Evolutionary conservation across 2,113 vertebrate species (phyloP).

Genomic region (Phasianus colchicus): DNA sequence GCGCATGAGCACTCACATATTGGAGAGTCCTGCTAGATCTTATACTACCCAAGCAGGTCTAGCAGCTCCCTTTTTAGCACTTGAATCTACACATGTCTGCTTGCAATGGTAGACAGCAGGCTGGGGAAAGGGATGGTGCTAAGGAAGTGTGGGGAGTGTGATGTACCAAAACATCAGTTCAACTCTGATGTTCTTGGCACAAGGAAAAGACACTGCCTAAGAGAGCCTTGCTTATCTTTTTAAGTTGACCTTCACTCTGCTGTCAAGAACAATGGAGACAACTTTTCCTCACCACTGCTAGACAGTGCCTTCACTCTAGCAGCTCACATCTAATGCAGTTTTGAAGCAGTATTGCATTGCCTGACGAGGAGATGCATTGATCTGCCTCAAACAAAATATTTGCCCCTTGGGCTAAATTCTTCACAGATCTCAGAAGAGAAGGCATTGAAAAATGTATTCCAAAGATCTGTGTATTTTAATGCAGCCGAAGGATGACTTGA

Average conservation of each 20-base stretch:
- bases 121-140: neutral
- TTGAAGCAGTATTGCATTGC: neutral
- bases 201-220: neutral
- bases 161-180: neutral
- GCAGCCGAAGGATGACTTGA: neutral
- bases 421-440: neutral
- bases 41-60: neutral
- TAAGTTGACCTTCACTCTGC: neutral
- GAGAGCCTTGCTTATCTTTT: neutral
- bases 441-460: neutral
- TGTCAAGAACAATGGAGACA: neutral
- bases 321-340: rapidly evolving
- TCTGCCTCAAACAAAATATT: neutral
- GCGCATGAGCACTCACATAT: neutral
- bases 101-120: neutral
- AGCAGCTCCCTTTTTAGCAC: neutral
- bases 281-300: neutral
- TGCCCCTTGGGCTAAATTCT: neutral
- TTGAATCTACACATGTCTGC: neutral
- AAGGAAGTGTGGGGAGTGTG: neutral
- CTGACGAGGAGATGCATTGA: neutral
- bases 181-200: neutral
- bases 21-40: neutral
- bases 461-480: neutral
- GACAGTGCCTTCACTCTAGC: neutral